Evolutionary conservation across 2,113 vertebrate species (phyloP), one percentile per base, ranked within the genome.

Genomic region (Eudorcas thomsonii): DNA sequence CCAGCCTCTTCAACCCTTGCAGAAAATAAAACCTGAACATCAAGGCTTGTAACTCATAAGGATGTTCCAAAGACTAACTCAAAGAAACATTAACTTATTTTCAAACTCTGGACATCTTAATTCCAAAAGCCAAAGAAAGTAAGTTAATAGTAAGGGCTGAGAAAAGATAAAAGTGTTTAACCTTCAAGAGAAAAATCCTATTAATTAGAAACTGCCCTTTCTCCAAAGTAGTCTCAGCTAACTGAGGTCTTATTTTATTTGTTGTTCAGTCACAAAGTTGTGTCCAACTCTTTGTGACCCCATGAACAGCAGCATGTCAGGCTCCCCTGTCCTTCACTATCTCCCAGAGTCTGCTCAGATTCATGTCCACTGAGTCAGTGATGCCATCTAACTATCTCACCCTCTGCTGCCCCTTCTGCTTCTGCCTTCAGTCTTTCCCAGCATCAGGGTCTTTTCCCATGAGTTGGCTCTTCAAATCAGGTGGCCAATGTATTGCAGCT

Each of bases 141-240:
- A 77, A 57, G 19, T 33, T 45, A 89, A 48, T n/a, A 71, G 52
- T 17, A 78, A 87, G 1, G 4, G 12, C 9, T 91, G 48, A 71
- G 48, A n/a, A 95, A 97, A 36, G 26, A 10, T 48, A 55, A 81
- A 71, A 93, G 11, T 83, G 8, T 85, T 91, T 96, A 91, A 91
- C 17, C 28, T 84, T 74, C 78, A 59, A 94, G 77, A 89, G n/a
- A 85, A 97, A 97, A 97, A 96, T 91, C 85, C 59, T 57, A 54
- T 82, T 87, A 71, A 90, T 50, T 90, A 91, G 89, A 95, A 96
- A 60, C 39, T 39, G 55, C 33, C 25, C 54, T 90, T 97, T 96
- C 77, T 85, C 87, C 45, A 80, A 50, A 62, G 45, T 43, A 95
- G 97, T 91, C 39, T 85, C 50, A 36, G 52, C 78, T 89, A 91